These are phyloP conservation scores for Temnothorax nylanderi DNA, from an alignment of 1,140 invertebrate genomes.

Conservation along the genomic window DNA sequence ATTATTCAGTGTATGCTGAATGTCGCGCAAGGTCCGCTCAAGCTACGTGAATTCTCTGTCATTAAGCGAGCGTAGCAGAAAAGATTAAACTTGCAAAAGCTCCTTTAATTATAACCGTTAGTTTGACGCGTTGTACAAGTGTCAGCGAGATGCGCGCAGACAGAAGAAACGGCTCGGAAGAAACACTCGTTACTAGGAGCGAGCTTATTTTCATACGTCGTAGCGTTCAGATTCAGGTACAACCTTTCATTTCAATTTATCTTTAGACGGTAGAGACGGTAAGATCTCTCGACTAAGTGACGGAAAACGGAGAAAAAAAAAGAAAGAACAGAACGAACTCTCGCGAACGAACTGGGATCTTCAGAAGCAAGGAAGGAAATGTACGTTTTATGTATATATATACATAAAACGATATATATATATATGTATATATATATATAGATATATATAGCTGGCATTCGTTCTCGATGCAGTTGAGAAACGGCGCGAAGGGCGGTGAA, in stretches of 20 bases:
- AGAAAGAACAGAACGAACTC: slow-evolving; percentile 20
- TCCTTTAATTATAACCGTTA: slow-evolving; percentile 35
- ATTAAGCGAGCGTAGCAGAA: slow-evolving; percentile 33
- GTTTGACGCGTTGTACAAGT: slow-evolving; percentile 5
- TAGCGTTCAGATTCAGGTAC: slow-evolving; percentile 2
- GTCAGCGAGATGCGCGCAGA: neutral
- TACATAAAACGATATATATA: neutral
- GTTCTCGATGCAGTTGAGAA: slow-evolving; percentile 37
- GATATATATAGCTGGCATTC: slow-evolving; percentile 16
- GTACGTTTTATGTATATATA: slow-evolving; percentile 25
- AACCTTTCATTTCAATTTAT: slow-evolving; percentile 39
- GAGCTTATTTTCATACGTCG: slow-evolving; percentile 27
- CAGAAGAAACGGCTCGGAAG: slow-evolving; percentile 8
- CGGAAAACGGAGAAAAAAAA: slow-evolving; percentile 19
- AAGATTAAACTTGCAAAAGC: slow-evolving; percentile 27
- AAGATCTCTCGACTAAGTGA: slow-evolving; percentile 50
- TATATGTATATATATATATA: neutral
- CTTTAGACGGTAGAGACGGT: slow-evolving; percentile 13
- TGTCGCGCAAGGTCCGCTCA: neutral
- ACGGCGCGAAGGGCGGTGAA: slow-evolving; percentile 50
- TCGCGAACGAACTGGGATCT: slow-evolving; percentile 38
- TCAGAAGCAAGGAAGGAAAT: slow-evolving; percentile 20
- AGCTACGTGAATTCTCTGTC: neutral
- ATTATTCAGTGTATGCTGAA: slow-evolving; percentile 32
- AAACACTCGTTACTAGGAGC: neutral